Evolutionary conservation across 2,888 invertebrate genomes (phyloP).

Genomic region (Neoscelio sp.): DNA sequence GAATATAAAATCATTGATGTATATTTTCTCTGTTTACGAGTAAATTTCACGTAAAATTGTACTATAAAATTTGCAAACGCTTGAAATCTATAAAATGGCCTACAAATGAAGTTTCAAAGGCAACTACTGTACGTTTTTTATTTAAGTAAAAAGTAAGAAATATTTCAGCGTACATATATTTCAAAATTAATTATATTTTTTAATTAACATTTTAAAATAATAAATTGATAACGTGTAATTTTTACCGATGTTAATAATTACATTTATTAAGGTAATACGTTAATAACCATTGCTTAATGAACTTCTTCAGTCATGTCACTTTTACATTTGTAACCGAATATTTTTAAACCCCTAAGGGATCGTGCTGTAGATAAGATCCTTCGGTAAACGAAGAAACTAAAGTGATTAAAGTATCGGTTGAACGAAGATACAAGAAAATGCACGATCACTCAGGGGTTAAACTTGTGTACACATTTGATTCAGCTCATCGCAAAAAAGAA

Average conservation of each 20-base stretch:
- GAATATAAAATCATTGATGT: constrained; percentile 42
- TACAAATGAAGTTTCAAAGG: constrained; percentile 43
- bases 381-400: no score
- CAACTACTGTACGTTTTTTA: constrained; percentile 37
- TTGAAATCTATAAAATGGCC: constrained; percentile 44
- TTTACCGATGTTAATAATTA: neutral
- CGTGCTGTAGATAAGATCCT: no score
- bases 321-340: no score
- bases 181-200: neutral
- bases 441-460: neutral
- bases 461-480: constrained; percentile 20
- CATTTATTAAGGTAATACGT: neutral
- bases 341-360: no score
- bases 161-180: constrained; percentile 14
- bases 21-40: constrained; percentile 26
- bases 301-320: no score
- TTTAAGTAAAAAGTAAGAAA: constrained; percentile 8
- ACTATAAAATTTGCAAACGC: constrained; percentile 27
- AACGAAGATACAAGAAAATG: no score
- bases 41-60: constrained; percentile 8
- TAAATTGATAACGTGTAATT: constrained; percentile 8
- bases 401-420: no score
- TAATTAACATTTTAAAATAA: constrained; percentile 21
- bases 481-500: constrained; percentile 34
- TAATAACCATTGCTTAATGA: neutral